A percentile compares a stretch with the other conserved stretches of the same genome.
Evolutionary conservation across 2,888 invertebrate genomes (phyloP).

Genomic region (Folsomia candida): DNA sequence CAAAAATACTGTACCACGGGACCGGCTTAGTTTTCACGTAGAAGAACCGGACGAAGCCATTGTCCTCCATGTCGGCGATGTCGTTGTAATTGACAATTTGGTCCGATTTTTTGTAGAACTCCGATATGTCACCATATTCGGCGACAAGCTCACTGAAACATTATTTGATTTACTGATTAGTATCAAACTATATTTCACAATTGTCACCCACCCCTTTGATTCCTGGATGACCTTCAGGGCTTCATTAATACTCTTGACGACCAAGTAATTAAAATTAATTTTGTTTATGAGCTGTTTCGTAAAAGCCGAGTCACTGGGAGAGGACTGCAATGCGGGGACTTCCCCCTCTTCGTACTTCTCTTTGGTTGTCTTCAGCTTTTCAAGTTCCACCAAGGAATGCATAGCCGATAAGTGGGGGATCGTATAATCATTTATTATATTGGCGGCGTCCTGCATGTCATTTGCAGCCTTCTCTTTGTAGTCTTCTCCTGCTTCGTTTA

Average conservation of each 20-base stretch:
- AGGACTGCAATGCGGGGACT: neutral
- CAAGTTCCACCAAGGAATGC: neutral
- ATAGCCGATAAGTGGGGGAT: neutral
- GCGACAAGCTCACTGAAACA: neutral
- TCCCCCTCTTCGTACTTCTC: neutral
- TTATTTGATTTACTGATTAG: neutral
- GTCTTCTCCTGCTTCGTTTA: no score
- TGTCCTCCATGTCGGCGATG: neutral
- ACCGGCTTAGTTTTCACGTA: neutral
- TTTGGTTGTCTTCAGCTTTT: neutral
- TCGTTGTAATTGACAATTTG: neutral
- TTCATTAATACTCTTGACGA: no score
- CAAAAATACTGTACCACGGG: neutral
- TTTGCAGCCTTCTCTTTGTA: slow-evolving; percentile 28
- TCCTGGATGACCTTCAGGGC: no score
- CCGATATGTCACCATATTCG: neutral
- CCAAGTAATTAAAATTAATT: neutral
- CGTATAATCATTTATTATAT: neutral
- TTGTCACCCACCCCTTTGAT: no score
- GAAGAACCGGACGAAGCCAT: neutral
- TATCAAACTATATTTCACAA: no score
- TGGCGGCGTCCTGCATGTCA: neutral
- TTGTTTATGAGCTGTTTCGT: neutral
- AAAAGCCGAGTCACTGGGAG: neutral
- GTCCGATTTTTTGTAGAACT: neutral